These are phyloP conservation scores for Eumaeus atala DNA, from an alignment of 1,140 invertebrate genomes.

Conservation along the genomic window DNA sequence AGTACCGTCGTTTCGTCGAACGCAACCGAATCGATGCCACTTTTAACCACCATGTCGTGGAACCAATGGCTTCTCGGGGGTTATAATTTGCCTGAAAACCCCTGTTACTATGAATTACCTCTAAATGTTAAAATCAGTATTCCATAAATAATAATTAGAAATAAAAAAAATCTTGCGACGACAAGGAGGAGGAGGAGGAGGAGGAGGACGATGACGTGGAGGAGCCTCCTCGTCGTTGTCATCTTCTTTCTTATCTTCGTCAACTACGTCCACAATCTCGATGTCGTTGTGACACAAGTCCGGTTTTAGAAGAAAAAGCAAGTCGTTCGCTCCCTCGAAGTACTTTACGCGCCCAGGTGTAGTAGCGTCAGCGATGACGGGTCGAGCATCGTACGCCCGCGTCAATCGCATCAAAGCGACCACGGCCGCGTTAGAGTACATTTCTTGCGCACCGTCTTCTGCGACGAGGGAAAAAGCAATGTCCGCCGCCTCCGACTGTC, in stretches of 20 bases:
- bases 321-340: background rate
- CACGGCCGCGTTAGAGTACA: conserved; percentile 4
- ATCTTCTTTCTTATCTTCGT: background rate
- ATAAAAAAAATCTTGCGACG: background rate
- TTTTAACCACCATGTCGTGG: conserved; percentile 12
- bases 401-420: conserved; percentile 8
- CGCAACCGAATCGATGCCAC: background rate
- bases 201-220: background rate
- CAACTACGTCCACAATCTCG: conserved; percentile 6
- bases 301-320: conserved; percentile 10
- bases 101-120: conserved; percentile 12
- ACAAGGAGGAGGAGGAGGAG: background rate
- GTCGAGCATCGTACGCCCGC: conserved; percentile 1
- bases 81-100: conserved; percentile 6
- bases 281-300: conserved; percentile 7
- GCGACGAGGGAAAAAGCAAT: conserved; percentile 10
- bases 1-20: background rate
- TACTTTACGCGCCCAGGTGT: background rate
- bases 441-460: conserved; percentile 6
- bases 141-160: background rate
- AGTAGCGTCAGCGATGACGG: background rate
- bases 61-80: conserved; percentile 12
- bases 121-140: conserved; percentile 9
- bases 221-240: conserved; percentile 5
- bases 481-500: conserved; percentile 1